phyloP scores from a whole-genome alignment of 2,113 vertebrate species.

The Opisthocomus hoazin region DNA sequence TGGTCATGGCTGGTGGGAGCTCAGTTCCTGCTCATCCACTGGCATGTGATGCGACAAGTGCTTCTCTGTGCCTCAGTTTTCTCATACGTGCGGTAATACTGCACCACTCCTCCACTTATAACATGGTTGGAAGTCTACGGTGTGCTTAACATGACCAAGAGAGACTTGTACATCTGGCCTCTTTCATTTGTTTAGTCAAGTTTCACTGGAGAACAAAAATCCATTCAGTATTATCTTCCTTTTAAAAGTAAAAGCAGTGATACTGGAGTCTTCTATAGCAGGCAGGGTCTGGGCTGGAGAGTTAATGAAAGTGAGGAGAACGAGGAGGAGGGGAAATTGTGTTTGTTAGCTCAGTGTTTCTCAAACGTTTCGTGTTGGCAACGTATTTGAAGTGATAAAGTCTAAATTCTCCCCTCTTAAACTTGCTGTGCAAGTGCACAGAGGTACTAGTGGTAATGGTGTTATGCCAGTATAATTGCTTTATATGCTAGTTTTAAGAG shows the following conservation, averaged over 20 bases:
- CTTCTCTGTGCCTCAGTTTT: not conserved
- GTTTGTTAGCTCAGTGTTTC: not conserved
- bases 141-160: not conserved
- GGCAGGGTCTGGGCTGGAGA: not conserved
- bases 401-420: not conserved
- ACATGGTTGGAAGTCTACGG: not conserved
- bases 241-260: not conserved
- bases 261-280: not conserved
- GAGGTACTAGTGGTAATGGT: not conserved
- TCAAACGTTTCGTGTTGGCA: not conserved
- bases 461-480: not conserved
- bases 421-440: not conserved
- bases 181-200: not conserved
- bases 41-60: not conserved
- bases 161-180: not conserved
- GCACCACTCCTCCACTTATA: not conserved
- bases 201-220: not conserved
- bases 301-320: not conserved
- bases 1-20: not conserved
- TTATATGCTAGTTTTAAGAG: not conserved
- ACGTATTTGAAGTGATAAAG: not conserved
- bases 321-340: fast-evolving
- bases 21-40: not conserved
- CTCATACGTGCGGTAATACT: not conserved
- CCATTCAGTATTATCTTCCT: not conserved